A percentile compares a stretch with the other conserved stretches of the same genome.
Conservation (phyloP, 2,113 vertebrate species). For the Chiloscyllium plagiosum region DNA sequence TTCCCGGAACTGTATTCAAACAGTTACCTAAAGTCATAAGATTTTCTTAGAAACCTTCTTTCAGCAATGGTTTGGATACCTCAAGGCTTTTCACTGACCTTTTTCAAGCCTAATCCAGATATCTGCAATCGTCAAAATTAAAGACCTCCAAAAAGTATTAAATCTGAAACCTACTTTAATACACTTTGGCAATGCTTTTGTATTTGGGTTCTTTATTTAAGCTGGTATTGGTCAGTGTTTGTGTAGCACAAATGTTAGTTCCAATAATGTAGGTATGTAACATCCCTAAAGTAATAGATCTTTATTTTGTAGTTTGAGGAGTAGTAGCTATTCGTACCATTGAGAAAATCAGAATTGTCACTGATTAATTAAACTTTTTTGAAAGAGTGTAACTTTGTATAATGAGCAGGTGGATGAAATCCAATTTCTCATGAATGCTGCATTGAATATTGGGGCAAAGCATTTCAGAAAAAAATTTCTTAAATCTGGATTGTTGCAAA, state of each 20-base stretch:
- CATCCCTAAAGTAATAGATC: not conserved
- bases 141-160: no score
- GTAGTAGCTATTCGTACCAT: not conserved
- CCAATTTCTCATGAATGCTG: no score
- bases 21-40: no score
- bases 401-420: not conserved
- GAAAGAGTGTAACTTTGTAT: not conserved
- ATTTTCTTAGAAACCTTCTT: no score
- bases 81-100: no score
- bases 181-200: no score
- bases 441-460: not conserved
- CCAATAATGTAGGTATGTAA: not conserved
- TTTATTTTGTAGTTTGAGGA: not conserved
- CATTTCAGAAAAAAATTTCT: not conserved
- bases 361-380: not conserved
- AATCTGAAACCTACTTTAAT: no score
- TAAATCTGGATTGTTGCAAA: not conserved
- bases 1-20: no score
- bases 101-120: no score
- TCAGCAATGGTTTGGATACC: no score
- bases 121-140: no score
- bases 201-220: not conserved
- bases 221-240: not conserved
- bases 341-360: not conserved
- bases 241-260: not conserved